phyloP scores from a whole-genome alignment of 2,113 vertebrate species.

The Daphoenositta chrysoptera region DNA sequence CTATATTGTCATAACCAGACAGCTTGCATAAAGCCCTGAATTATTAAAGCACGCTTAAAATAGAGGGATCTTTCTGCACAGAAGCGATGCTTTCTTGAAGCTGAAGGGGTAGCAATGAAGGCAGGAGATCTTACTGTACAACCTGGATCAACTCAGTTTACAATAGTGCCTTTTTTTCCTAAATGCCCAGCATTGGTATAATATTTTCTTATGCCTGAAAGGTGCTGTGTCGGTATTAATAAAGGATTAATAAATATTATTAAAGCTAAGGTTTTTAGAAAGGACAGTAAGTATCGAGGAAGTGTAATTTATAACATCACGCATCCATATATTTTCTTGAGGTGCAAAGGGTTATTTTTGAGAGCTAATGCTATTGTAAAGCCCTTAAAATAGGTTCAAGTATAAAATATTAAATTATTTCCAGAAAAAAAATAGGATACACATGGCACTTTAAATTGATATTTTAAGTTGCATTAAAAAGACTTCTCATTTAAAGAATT shows the following conservation, averaged over 20 bases:
- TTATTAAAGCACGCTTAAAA: background rate
- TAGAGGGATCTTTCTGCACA: background rate
- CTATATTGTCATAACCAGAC: background rate
- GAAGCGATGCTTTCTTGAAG: background rate
- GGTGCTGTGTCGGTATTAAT: background rate
- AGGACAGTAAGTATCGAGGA: background rate
- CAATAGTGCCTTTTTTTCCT: background rate
- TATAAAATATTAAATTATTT: background rate
- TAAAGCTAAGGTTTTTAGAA: background rate
- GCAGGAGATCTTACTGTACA: background rate
- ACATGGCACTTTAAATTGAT: background rate
- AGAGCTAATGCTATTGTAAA: background rate
- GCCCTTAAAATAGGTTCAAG: background rate
- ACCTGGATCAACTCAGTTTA: background rate
- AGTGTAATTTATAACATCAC: background rate
- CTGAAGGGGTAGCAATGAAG: background rate
- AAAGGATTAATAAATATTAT: background rate
- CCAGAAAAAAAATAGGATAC: background rate
- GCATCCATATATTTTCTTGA: background rate
- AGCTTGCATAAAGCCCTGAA: background rate
- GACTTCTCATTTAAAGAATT: background rate
- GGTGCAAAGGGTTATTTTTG: background rate
- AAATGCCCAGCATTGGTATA: background rate
- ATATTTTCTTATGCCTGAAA: background rate
- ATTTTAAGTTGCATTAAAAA: background rate